Percentiles rank a stretch among this genome's conserved stretches.
Evolutionary conservation across 2,797 vertebrate species (phyloP).

Genomic region (Syngnathus acus): DNA sequence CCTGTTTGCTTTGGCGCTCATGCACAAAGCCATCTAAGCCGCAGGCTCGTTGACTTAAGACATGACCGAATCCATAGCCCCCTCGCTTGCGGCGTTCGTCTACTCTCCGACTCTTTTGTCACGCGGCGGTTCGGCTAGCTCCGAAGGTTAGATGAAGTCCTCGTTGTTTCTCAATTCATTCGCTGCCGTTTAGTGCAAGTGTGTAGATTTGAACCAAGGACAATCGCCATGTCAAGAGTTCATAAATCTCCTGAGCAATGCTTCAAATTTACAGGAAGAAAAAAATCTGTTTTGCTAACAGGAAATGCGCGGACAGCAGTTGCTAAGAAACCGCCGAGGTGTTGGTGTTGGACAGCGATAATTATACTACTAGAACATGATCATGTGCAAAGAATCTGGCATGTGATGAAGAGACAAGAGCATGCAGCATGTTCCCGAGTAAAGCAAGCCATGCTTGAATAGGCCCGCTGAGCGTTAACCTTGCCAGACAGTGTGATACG

Average conservation of each 20-base stretch:
- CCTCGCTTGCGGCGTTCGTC: conserved; percentile 40
- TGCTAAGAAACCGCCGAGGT: conserved; percentile 70
- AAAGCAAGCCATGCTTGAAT: not conserved
- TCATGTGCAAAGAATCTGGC: conserved; percentile 56
- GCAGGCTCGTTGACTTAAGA: conserved; percentile 35
- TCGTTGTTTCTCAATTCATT: not conserved
- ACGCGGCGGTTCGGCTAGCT: conserved; percentile 28
- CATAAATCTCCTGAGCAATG: conserved; percentile 10
- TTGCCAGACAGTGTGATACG: not conserved
- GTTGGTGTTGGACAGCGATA: conserved; percentile 56
- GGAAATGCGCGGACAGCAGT: conserved; percentile 51
- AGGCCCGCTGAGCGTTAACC: not conserved
- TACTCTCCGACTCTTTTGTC: conserved; percentile 42
- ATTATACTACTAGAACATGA: conserved; percentile 60
- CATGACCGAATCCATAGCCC: conserved; percentile 36
- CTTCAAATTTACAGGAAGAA: conserved; percentile 11
- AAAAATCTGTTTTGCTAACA: conserved; percentile 36
- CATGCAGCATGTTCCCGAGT: conserved; percentile 25
- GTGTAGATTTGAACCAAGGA: conserved; percentile 14
- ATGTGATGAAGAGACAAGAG: conserved; percentile 34
- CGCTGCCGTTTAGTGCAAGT: not conserved
- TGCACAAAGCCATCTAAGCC: conserved; percentile 48
- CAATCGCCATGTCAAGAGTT: conserved; percentile 14
- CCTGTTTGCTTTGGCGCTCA: conserved; percentile 39
- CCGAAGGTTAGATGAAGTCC: conserved; percentile 38